Percentiles rank a stretch among this genome's conserved stretches.
These are phyloP conservation scores for Mythimna loreyi DNA, from an alignment of 2,888 invertebrate genomes.

Conservation along the genomic window DNA sequence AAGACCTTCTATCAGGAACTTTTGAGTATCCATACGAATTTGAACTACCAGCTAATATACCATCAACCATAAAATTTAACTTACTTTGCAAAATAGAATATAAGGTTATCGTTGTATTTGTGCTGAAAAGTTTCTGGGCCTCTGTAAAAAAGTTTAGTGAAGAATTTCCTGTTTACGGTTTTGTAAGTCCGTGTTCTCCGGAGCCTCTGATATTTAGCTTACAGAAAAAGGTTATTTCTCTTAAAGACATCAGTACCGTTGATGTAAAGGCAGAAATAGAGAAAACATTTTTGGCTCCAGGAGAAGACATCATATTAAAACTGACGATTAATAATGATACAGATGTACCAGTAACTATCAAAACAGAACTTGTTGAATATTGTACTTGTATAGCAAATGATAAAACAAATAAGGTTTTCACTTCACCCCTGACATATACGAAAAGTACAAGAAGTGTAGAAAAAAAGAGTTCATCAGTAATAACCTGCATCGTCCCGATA, in stretches of 20 bases:
- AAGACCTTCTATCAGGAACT: constrained; percentile 12
- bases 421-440: constrained; percentile 19
- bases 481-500: constrained; percentile 48
- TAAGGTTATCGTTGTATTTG: constrained; percentile 29
- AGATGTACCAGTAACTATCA: constrained; percentile 30
- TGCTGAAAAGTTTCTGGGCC: constrained; percentile 26
- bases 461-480: constrained; percentile 27
- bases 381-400: constrained; percentile 27
- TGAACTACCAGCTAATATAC: constrained; percentile 43
- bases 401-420: not conserved
- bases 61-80: constrained; percentile 34
- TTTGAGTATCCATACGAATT: constrained; percentile 41
- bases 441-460: not conserved
- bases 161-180: constrained; percentile 43
- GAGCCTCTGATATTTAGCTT: constrained; percentile 47
- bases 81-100: constrained; percentile 35
- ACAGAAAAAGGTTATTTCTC: constrained; percentile 22
- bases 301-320: constrained; percentile 40
- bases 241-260: not conserved
- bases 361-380: constrained; percentile 42
- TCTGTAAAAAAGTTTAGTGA: constrained; percentile 17
- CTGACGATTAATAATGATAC: constrained; percentile 38
- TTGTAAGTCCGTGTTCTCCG: constrained; percentile 18
- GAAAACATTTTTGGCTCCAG: constrained; percentile 51
- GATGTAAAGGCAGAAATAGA: constrained; percentile 40